Conservation (phyloP, 2,113 vertebrate species). For the Tachysurus fulvidraco region DNA sequence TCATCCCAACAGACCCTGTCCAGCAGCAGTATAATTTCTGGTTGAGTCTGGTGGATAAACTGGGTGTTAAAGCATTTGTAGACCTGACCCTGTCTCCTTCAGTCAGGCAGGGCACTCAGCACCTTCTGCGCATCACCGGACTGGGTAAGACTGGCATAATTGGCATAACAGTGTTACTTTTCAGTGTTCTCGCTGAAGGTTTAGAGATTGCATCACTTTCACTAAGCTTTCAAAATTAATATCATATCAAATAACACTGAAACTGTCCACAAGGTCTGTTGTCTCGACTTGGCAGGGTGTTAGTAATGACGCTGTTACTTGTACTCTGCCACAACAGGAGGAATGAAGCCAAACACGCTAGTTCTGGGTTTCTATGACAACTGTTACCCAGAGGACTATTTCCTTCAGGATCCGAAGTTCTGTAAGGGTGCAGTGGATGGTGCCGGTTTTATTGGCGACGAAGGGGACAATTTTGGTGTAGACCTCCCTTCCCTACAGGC, state of each 20-base stretch:
- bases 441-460: constrained; percentile 55
- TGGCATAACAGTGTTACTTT: not conserved
- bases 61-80: constrained; percentile 88
- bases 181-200: not conserved
- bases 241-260: not conserved
- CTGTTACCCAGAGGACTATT: constrained; percentile 83
- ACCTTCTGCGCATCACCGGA: constrained; percentile 85
- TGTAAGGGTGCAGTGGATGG: constrained; percentile 54
- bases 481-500: constrained; percentile 81
- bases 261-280: not conserved
- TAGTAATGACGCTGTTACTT: not conserved
- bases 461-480: constrained; percentile 78
- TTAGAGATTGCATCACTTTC: not conserved
- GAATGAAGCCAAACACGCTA: constrained; percentile 91
- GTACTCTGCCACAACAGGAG: constrained; percentile 69
- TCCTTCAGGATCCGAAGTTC: constrained; percentile 83
- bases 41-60: constrained; percentile 85
- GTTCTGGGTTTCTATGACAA: constrained; percentile 88
- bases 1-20: constrained; percentile 80
- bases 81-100: constrained; percentile 83
- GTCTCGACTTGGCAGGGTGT: not conserved
- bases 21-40: constrained; percentile 88
- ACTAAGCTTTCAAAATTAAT: not conserved
- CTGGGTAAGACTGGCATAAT: constrained; percentile 71
- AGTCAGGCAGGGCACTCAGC: constrained; percentile 85